These are phyloP conservation scores for Falco columbarius DNA, from an alignment of 2,797 vertebrate genomes.

Conservation along the genomic window DNA sequence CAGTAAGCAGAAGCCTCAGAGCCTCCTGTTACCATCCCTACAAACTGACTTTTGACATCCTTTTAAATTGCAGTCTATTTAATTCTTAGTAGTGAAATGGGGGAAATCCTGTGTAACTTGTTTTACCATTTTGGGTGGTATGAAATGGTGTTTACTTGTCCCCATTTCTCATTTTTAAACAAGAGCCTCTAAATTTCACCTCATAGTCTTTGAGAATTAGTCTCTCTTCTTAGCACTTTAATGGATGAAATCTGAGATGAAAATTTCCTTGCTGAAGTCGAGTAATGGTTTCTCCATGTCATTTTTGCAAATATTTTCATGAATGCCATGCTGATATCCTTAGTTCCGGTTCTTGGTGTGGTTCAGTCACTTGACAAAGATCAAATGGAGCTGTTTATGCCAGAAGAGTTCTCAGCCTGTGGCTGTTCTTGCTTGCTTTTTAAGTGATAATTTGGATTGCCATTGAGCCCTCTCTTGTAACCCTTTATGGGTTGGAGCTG, in stretches of 20 bases:
- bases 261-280: neutral
- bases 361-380: neutral
- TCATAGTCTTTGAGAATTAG: neutral
- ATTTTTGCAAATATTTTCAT: neutral
- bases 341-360: neutral
- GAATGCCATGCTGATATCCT: neutral
- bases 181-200: neutral
- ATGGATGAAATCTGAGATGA: neutral
- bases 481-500: neutral
- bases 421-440: neutral
- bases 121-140: neutral
- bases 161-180: neutral
- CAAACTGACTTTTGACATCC: neutral
- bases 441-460: conserved; percentile 9
- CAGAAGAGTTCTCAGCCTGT: neutral
- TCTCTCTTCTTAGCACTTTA: neutral
- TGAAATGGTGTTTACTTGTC: neutral
- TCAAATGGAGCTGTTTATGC: conserved; percentile 13
- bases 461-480: neutral
- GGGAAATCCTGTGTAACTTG: neutral
- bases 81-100: neutral
- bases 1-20: neutral
- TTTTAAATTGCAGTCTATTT: neutral
- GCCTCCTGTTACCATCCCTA: neutral
- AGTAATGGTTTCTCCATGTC: neutral